Base-by-base conservation (phyloP, 1,140 invertebrate species). In the Conus ventricosus region DNA sequence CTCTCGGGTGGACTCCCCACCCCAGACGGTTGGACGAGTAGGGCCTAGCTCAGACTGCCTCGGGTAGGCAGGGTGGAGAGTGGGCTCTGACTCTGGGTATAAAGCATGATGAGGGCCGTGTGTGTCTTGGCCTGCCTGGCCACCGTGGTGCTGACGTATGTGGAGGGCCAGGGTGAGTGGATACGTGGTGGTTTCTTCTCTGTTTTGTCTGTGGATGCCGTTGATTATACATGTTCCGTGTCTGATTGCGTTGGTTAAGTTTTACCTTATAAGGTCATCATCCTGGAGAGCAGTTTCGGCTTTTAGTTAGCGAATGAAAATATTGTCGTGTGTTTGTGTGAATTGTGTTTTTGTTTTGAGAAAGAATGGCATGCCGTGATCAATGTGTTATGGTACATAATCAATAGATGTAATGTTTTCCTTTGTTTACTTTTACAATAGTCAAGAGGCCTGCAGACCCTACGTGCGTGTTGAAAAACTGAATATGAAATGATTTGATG, bases 101-200 rank as follows among this genome's bases (percentile, higher is more conserved):
- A 20, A 23, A 71, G 0, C 17, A 71, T 1, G 67, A 71, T 20
- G 67, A 71, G 20, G 23, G 67, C 67, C 67, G 67, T 71, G 67
- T 71, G 67, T 23, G 67, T n/a, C 6, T 23, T 71, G 67, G 67
- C 67, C 67, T 71, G 67, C 67, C 23, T 71, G 67, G 67, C 67
- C 20, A n/a, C 67, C 0, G 6, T 71, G 15, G 67, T 20, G 67
- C 67, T 71, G 67, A n/a, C 23, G 67, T 11, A 17, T 11, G 67
- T 71, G 67, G 67, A 71, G 67, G 67, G 67, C 67, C 67, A 71
- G 67, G 67, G 67, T 71, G 67, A 71, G 67, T 71, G 67, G 67
- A 71, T 71, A 71, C 20, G 67, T 71, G 20, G 67, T 20, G 7
- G 11, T 20, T 71, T 23, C 23, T 20, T 23, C 67, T 71, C 15